Percentiles rank a stretch among this genome's conserved stretches.
Evolutionary conservation across 2,113 vertebrate species (phyloP).

Genomic region (Pandion haliaetus): DNA sequence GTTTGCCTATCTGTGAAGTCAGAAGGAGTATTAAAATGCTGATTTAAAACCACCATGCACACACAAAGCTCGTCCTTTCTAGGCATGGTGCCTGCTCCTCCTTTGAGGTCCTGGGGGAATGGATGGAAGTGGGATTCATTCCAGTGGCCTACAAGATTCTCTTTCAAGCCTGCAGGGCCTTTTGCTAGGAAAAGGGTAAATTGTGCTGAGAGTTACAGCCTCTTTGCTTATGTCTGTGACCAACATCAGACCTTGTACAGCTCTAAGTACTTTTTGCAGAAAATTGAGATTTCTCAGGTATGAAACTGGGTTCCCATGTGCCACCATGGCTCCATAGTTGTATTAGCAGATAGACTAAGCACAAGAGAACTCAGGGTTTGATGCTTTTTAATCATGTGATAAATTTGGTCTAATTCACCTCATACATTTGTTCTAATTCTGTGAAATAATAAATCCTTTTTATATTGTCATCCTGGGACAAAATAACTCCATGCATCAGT

Average conservation of each 20-base stretch:
- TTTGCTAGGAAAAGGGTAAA: not conserved
- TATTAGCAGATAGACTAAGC: not conserved
- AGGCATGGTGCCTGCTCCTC: not conserved
- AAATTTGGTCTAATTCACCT: not conserved
- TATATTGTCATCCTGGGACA: not conserved
- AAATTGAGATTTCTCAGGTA: not conserved
- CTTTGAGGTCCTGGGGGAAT: not conserved
- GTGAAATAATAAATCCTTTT: not conserved
- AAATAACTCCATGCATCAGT: not conserved
- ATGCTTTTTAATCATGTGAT: not conserved
- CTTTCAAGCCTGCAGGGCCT: not conserved
- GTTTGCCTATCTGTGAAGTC: not conserved
- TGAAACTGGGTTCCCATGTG: not conserved
- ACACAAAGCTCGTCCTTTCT: not conserved
- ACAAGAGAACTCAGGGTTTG: not conserved
- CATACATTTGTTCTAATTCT: not conserved
- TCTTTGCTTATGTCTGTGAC: not conserved
- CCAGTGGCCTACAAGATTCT: not conserved
- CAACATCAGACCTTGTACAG: not conserved
- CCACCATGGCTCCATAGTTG: not conserved
- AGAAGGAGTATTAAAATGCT: conserved; percentile 3
- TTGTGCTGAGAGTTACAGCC: not conserved
- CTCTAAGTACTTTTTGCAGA: not conserved
- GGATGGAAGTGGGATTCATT: not conserved
- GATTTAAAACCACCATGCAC: conserved; percentile 4